phyloP scores from a whole-genome alignment of 2,797 vertebrate species.

The Sebastes hubbsi region DNA sequence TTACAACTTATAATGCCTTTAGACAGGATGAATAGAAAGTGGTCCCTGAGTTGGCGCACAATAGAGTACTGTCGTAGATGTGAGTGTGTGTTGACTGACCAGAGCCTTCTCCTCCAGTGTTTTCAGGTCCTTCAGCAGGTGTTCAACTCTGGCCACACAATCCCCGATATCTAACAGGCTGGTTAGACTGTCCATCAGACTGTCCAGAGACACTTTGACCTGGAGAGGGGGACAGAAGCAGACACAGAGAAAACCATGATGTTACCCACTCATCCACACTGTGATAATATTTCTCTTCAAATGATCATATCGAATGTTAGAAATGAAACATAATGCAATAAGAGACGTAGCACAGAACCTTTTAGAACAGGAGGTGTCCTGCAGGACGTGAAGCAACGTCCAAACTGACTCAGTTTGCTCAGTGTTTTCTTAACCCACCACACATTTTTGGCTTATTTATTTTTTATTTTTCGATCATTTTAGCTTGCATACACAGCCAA shows the following conservation, averaged over 20 bases:
- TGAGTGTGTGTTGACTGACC: slow-evolving; percentile 69
- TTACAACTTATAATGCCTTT: too few species aligned
- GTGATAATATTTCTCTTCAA: not conserved
- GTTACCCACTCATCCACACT: not conserved
- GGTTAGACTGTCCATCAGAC: slow-evolving; percentile 82
- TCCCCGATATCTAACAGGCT: slow-evolving; percentile 86
- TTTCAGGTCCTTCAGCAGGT: slow-evolving; percentile 88
- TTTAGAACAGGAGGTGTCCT: not conserved
- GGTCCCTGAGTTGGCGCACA: too few species aligned
- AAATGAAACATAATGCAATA: not conserved
- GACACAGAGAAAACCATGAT: slow-evolving; percentile 4
- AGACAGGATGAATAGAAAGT: too few species aligned
- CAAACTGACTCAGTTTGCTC: not conserved
- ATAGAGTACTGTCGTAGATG: too few species aligned
- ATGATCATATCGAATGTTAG: not conserved
- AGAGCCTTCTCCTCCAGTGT: slow-evolving; percentile 88
- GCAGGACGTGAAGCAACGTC: not conserved
- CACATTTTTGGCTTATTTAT: not conserved
- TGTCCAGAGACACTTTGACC: slow-evolving; percentile 90
- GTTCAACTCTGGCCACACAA: slow-evolving; percentile 85
- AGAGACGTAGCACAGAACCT: not conserved
- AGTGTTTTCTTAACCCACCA: not conserved
- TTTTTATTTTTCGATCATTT: not conserved
- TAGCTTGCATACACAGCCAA: too few species aligned
- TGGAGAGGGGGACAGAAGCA: slow-evolving; percentile 49